Percentiles rank a stretch among this genome's conserved stretches.
Evolutionary conservation across 2,888 invertebrate species (phyloP).

Genomic region (Agrochola litura): DNA sequence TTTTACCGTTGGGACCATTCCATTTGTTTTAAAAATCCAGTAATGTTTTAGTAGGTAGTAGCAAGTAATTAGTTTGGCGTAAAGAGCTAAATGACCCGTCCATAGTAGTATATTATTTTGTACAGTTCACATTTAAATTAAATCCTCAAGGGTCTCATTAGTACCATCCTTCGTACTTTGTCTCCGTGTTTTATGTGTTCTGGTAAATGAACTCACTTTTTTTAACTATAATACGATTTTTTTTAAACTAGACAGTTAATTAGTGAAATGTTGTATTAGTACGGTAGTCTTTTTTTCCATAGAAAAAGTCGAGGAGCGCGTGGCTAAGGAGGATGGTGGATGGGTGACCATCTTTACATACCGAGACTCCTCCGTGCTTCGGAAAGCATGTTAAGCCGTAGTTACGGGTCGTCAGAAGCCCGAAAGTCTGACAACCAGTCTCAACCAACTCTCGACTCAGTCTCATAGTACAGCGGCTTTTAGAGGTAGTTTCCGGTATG

Average conservation of each 20-base stretch:
- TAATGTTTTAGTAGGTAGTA: not conserved
- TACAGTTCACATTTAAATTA: slow-evolving; percentile 2
- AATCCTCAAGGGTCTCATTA: slow-evolving; percentile 12
- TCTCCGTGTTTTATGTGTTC: slow-evolving; percentile 1
- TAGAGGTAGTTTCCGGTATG: too few relatives aligned
- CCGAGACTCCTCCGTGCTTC: too few relatives aligned
- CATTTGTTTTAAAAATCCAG: not conserved
- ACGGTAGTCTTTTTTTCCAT: not conserved
- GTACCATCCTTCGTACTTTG: not conserved
- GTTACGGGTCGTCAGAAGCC: too few relatives aligned
- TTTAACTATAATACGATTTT: too few relatives aligned
- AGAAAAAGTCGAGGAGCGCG: not conserved
- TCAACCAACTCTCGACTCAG: too few relatives aligned
- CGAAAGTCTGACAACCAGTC: too few relatives aligned
- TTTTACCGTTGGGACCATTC: not conserved
- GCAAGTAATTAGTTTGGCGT: not conserved
- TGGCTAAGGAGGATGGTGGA: too few relatives aligned
- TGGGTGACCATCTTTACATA: too few relatives aligned
- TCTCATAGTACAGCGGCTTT: too few relatives aligned
- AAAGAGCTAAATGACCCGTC: not conserved
- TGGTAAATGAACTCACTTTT: not conserved
- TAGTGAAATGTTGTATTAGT: too few relatives aligned
- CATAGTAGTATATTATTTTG: not conserved
- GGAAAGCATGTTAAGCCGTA: too few relatives aligned
- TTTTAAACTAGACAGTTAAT: too few relatives aligned